Evolutionary conservation across 2,888 invertebrate genomes (phyloP), one percentile per base, ranked within the genome.

Genomic region (Trichogramma dendrolimi): DNA sequence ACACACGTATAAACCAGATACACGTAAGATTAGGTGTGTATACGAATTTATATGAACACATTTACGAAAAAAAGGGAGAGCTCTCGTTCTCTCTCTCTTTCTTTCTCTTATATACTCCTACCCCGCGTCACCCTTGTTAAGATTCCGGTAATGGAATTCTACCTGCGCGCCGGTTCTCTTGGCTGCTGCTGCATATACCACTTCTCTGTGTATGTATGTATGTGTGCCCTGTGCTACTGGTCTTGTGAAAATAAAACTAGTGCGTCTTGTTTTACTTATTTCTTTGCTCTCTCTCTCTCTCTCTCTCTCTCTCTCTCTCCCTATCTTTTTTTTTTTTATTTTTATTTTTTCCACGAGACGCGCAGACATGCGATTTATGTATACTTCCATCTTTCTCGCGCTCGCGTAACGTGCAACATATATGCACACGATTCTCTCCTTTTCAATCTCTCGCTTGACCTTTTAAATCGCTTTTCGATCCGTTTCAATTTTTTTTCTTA

Each of bases 211-310:
- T 3, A 10, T n/a, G 46, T n/a, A 10, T 46, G 46, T 46, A 3
- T 46, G 76, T 75, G 73, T 70, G 67, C 69, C 72, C 72, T 73
- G 73, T 71, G 76, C 77, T 78, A 77, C 78, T 78, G 75, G 78
- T 77, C 78, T 79, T 79, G 71, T 75, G 77, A 77, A 78, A 79
- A 79, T 77, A 78, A 79, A 79, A 75, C 74, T 77, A 74, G 74
- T 76, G 71, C 71, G 69, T 55, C 58, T 40, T 53, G 62, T 47
- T 58, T 53, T 61, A 49, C 40, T 10, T 11, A 27, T 46, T 55
- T 58, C 55, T 55, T 49, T 43, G 41, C 48, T 61, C 63, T 56
- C 60, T 62, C 56, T 11, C 60, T 55, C 55, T 58, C 59, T 57
- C 61, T 59, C 55, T 60, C 61, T 50, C 57, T 63, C 42, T 59